Percentiles rank a stretch among this genome's conserved stretches.
Conservation (phyloP, 2,113 vertebrate species). For the Podarcis muralis region DNA sequence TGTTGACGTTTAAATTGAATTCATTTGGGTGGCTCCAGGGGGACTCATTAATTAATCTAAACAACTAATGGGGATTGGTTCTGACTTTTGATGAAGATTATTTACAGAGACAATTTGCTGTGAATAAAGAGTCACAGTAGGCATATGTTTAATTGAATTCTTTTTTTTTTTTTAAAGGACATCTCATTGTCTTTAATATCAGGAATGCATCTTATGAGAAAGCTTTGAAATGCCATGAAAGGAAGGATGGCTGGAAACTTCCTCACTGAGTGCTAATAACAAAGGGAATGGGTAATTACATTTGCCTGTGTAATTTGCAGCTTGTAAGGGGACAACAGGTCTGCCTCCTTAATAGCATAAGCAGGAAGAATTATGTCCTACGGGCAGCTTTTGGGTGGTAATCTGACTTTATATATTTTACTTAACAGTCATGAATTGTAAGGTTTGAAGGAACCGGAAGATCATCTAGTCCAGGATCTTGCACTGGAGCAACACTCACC, state of each 20-base stretch:
- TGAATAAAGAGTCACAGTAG: constrained; percentile 85
- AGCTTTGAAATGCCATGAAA: constrained; percentile 77
- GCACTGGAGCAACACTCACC: not conserved
- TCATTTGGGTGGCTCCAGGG: constrained; percentile 82
- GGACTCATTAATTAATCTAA: constrained; percentile 87
- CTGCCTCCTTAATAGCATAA: constrained; percentile 47
- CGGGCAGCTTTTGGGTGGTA: not conserved
- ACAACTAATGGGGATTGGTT: constrained; percentile 84
- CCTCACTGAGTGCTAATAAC: constrained; percentile 66
- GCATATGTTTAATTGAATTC: constrained; percentile 86
- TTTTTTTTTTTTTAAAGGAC: constrained; percentile 67
- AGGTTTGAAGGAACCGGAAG: not conserved
- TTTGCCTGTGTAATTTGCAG: constrained; percentile 70
- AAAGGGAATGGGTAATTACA: constrained; percentile 75
- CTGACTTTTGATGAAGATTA: constrained; percentile 88
- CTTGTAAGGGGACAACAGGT: constrained; percentile 71
- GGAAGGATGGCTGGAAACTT: constrained; percentile 65
- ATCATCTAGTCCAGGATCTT: not conserved
- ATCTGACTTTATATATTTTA: not conserved
- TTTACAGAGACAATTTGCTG: constrained; percentile 84
- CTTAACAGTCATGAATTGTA: not conserved
- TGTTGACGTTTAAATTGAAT: constrained; percentile 84
- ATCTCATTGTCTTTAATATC: constrained; percentile 80
- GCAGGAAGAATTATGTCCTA: constrained; percentile 12
- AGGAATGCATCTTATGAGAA: constrained; percentile 61